phyloP scores from a whole-genome alignment of 2,888 invertebrate genomes.

The Pocota personata region DNA sequence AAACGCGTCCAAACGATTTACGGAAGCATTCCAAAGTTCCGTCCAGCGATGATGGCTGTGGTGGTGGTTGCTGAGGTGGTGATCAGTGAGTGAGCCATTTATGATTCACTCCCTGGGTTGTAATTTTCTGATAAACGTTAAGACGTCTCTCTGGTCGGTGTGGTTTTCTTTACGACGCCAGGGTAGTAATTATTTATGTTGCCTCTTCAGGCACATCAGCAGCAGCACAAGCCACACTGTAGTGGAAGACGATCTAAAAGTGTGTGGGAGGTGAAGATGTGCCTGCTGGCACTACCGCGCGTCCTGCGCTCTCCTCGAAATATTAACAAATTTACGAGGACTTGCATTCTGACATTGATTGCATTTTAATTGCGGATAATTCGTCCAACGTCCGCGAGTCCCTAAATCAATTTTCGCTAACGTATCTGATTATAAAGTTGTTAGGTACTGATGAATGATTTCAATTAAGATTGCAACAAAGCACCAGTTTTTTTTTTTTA shows the following conservation, averaged over 20 bases:
- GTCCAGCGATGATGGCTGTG: not conserved
- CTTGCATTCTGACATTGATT: conserved; percentile 58
- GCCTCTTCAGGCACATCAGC: conserved; percentile 16
- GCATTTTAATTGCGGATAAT: conserved; percentile 65
- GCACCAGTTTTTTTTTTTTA: not conserved
- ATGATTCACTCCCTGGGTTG: conserved; percentile 50
- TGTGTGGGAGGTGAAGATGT: conserved; percentile 24
- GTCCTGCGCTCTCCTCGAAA: not conserved
- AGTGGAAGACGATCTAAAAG: not conserved
- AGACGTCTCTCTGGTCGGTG: conserved; percentile 10
- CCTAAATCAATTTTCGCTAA: conserved; percentile 46
- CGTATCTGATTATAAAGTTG: conserved; percentile 53
- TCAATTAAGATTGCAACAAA: conserved; percentile 55
- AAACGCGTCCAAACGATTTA: conserved; percentile 23
- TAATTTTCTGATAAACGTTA: conserved; percentile 42
- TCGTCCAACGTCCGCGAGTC: conserved; percentile 29
- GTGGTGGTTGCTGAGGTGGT: not conserved
- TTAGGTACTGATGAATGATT: conserved; percentile 49
- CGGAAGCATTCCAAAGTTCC: conserved; percentile 29
- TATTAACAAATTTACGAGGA: conserved; percentile 44
- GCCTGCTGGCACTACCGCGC: not conserved
- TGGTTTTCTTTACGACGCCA: conserved; percentile 31
- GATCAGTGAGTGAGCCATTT: conserved; percentile 49
- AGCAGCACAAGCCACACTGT: not conserved
- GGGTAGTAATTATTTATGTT: conserved; percentile 53